Base-by-base conservation (phyloP, 2,888 invertebrate species). In the Caenorhabditis afra region DNA sequence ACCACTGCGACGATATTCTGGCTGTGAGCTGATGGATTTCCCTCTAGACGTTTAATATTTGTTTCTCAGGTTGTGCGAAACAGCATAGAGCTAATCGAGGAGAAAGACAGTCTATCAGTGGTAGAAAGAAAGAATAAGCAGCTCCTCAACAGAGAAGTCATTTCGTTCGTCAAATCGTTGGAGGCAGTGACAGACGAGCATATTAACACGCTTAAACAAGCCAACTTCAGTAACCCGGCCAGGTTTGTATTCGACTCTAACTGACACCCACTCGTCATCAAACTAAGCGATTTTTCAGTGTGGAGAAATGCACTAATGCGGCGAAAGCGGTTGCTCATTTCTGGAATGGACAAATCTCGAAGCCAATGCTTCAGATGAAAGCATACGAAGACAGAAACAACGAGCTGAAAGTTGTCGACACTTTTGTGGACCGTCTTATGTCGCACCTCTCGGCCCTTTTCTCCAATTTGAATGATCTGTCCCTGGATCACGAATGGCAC, bases 361-460 rank as follows among this genome's bases (percentile, higher is more conserved):
- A 82, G 45, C 71, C 85, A 20, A 77, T 86, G 66, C 59, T 82
- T 11, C 81, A 83, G 61, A 85, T 86, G 86, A 79, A 79, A 50
- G 80, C 86, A 1, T 86, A 86, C 58, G 81, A 84, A 64, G 84
- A 80, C 50, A 55, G 77, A 68, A 86, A 70, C 73, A 84, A 70
- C 79, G 92, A 70, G 83, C 94, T 94, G 81, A 94, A 94, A 89
- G 93, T 94, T 88, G 94, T 94, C 89, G 93, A 93, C 44, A 94
- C 94, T 90, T 95, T 96, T 91, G 94, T 95, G 0, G 93, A 94
- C 68, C 94, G 94, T 52, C 93, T 97, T 65, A 94, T 95, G 77
- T 93, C 96, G 20, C 96, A 97, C 91, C 93, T 98, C 61, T 96
- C 96, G 91, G 97, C 97, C 92, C 93, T 96, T 62, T 96, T 98